Percentiles rank a stretch among this genome's conserved stretches.
Evolutionary conservation across 2,888 invertebrate species (phyloP).

Genomic region (Smittia sp.): DNA sequence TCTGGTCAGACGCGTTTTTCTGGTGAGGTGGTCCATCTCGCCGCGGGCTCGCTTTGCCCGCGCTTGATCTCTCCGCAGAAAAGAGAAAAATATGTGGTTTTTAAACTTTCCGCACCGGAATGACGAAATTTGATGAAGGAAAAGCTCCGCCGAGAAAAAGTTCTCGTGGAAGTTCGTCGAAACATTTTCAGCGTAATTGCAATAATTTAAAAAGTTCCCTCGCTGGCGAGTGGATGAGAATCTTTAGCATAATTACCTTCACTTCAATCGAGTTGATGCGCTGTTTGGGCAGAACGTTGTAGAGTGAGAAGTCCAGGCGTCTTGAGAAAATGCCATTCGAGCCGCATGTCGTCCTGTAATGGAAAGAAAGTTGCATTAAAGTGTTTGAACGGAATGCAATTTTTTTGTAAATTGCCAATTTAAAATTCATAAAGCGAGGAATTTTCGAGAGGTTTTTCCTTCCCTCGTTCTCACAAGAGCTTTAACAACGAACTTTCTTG

Average conservation of each 20-base stretch:
- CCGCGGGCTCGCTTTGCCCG: neutral
- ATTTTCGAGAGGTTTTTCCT: neutral
- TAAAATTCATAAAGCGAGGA: slow-evolving; percentile 13
- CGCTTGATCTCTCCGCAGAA: neutral
- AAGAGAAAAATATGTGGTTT: neutral
- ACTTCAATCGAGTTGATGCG: slow-evolving; percentile 99
- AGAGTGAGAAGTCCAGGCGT: slow-evolving; percentile 90
- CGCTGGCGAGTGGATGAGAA: no score
- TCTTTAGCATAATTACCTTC: slow-evolving; percentile 68
- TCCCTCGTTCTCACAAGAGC: neutral
- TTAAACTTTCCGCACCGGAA: neutral
- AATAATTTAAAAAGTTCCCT: neutral
- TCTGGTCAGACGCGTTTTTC: slow-evolving; percentile 9
- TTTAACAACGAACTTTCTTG: neutral
- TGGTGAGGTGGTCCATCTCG: neutral
- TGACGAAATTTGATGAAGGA: neutral
- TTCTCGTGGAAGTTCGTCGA: neutral
- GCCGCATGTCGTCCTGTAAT: slow-evolving; percentile 77
- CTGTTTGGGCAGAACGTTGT: slow-evolving; percentile 88
- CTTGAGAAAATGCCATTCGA: slow-evolving; percentile 91
- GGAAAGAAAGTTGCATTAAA: slow-evolving; percentile 44
- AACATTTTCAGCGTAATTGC: slow-evolving; percentile 8
- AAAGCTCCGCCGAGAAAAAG: neutral
- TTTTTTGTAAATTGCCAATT: slow-evolving; percentile 30
- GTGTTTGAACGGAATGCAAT: slow-evolving; percentile 20